phyloP scores from a whole-genome alignment of 2,113 vertebrate species.

The Solenodon paradoxus region DNA sequence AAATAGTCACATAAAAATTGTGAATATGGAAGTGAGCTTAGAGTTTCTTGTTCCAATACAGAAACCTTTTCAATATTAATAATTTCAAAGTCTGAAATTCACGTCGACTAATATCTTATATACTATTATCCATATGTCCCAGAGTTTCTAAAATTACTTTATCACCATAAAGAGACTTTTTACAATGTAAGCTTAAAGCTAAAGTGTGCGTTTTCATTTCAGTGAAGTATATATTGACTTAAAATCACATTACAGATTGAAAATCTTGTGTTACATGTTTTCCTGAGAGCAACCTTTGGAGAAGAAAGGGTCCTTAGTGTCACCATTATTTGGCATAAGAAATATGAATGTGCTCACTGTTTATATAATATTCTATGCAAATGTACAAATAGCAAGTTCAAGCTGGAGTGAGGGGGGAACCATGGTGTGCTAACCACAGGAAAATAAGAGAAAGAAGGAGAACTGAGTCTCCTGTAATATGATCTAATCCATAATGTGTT shows the following conservation, averaged over 20 bases:
- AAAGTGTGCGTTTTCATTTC: neutral
- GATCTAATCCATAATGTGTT: neutral
- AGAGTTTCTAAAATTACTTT: neutral
- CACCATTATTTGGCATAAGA: neutral
- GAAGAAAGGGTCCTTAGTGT: neutral
- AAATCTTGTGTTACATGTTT: neutral
- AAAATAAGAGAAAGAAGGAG: neutral
- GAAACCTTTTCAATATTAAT: neutral
- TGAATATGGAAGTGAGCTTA: neutral
- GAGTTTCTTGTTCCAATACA: neutral
- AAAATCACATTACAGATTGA: neutral
- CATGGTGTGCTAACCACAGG: neutral
- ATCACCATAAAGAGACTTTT: neutral
- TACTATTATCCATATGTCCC: neutral
- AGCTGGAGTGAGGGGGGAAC: neutral
- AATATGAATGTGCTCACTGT: neutral
- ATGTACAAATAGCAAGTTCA: neutral
- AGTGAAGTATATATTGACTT: neutral
- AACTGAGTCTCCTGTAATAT: neutral
- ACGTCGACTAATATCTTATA: neutral
- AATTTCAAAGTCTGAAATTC: neutral
- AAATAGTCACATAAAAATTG: neutral
- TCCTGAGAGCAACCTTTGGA: neutral
- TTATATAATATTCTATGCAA: neutral
- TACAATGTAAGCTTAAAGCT: neutral